Base-by-base conservation (phyloP, 2,113 vertebrate genomes). In the Datnioides undecimradiatus region DNA sequence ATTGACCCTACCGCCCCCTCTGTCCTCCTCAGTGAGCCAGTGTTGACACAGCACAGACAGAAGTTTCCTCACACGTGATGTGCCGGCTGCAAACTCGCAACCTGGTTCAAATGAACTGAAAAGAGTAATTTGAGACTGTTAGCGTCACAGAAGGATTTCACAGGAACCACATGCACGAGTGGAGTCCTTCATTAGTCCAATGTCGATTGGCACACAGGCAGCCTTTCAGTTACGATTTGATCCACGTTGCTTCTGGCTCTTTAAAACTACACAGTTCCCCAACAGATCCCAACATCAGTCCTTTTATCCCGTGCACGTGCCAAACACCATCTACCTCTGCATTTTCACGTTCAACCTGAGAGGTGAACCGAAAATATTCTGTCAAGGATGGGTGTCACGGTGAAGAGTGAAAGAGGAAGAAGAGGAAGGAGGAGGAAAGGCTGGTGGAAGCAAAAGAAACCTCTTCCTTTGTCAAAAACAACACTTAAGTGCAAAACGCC, bases 401-500 rank as follows among this genome's bases (percentile, higher is more conserved):
- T 58, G 58, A 38, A 75, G 67, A 34, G 66, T 29, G 41, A 69
- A 27, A 43, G 27, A 57, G 63, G 31, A 49, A 23, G 41, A 60
- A 31, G 29, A 45, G 29, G 45, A 52, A 75, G 23, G 48, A 57
- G 52, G 82, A 64, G 68, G 57, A 76, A 72, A 80, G 41, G 72
- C 66, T 68, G 68, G 80, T 85, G 79, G 72, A 86, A 87, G 79
- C 76, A 79, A 86, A 73, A 68, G 19, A 65, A 81, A 52, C 58
- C 43, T 76, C 58, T 74, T 52, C 55, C 69, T 71, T 29, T 59
- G 34, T 87, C 66, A 17, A 54, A 49, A 87, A 83, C n/a, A 82
- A 76, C 3, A n/a, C 54, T 63, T 27, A 80, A 91, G 92, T 92
- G 90, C 93, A 94, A 92, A 88, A 66, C 64, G 64, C 38, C 41